Evolutionary conservation across 2,888 invertebrate species (phyloP), one percentile per base, ranked within the genome.

Genomic region (Coelopa pilipes): DNA sequence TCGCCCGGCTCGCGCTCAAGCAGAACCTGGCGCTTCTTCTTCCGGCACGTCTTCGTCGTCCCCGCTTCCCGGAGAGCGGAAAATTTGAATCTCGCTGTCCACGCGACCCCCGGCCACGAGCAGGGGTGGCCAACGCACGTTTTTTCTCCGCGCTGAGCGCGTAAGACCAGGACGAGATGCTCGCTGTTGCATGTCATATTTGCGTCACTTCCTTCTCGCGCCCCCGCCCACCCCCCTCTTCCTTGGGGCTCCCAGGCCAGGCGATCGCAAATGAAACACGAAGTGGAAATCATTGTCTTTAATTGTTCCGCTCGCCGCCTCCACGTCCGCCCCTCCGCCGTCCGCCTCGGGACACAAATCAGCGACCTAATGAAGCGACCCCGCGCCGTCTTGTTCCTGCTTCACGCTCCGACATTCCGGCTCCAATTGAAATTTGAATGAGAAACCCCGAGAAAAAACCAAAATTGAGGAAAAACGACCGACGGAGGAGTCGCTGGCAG

Each of bases 361-460:
- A 85, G 79, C 78, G 76, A 78, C 74, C 82, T 85, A 85, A 85
- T 85, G 85, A 80, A 80, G 84, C 85, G 82, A 78, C 79, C 74
- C 73, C 76, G 76, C 81, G 80, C 81, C 84, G 83, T 83, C 82
- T 80, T 78, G 76, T 77, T 76, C 79, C 77, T 73, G 73, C 79
- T 82, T 81, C 81, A 81, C 78, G 83, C 82, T 79, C 82, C 81
- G 77, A 80, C 49, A 50, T 82, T 82, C 81, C 67, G 74, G 73
- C 74, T 79, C 76, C 81, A 85, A 83, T 83, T 84, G 82, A 80
- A 78, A 82, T 79, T 79, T 77, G 72, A 79, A 80, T 80, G 11
- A 17, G 69, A 75, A 66, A 47, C 50, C 21, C 70, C 24, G n/a
- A 71, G 53, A 67, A 74, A 60, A 71, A 53, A 53, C 2, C 17